Conservation (phyloP, 2,888 invertebrate genomes). For the Sinodicranocentrus sp. region DNA sequence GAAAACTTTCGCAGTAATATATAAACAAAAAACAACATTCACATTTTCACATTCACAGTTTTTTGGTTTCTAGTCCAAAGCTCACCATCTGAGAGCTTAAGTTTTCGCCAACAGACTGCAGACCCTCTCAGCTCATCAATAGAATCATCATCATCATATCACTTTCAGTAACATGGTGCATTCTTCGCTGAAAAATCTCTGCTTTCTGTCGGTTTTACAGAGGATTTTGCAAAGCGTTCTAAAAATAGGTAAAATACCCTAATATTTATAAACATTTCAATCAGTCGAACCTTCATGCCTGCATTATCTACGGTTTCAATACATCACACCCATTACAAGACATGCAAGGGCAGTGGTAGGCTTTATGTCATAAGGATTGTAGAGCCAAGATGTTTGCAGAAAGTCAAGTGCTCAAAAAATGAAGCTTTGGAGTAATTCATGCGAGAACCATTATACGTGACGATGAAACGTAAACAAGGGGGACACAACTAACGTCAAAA, state of each 20-base stretch:
- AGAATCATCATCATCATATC: conserved; percentile 38
- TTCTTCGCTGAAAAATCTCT: conserved; percentile 44
- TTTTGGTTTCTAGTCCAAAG: too few species aligned
- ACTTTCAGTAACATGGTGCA: conserved; percentile 19
- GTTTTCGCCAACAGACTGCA: neutral
- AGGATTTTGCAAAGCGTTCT: conserved; percentile 53
- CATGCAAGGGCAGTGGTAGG: conserved; percentile 48
- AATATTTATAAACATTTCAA: conserved; percentile 65
- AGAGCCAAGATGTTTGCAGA: conserved; percentile 48
- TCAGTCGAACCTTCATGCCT: conserved; percentile 52
- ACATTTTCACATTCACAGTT: conserved; percentile 1
- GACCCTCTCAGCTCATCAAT: conserved; percentile 35
- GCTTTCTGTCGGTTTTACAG: conserved; percentile 50
- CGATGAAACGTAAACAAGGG: neutral
- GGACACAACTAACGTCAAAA: conserved; percentile 7
- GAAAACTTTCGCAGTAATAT: too few species aligned
- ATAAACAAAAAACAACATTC: neutral
- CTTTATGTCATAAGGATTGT: conserved; percentile 31
- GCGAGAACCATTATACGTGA: too few species aligned
- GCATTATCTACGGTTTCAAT: conserved; percentile 11
- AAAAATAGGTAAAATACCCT: conserved; percentile 64
- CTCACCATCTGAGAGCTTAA: neutral
- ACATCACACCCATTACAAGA: conserved; percentile 43
- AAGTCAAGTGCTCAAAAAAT: conserved; percentile 53
- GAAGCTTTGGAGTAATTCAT: too few species aligned